Evolutionary conservation across 1,140 invertebrate species (phyloP).

Genomic region (Caenorhabditis inopinata): DNA sequence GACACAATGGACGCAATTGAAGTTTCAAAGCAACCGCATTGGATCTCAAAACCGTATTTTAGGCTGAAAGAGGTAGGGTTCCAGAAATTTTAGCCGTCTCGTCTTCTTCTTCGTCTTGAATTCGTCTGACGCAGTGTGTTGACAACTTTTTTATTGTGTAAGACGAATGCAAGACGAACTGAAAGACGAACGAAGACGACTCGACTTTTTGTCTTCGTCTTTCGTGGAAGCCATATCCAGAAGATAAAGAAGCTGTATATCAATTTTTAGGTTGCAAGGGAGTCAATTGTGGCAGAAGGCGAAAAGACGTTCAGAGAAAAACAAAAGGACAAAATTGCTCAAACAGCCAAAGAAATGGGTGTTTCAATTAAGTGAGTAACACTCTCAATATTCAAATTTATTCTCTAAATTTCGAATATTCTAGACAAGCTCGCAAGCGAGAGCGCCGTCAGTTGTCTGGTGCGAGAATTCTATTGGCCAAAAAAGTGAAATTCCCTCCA

Average conservation of each 20-base stretch:
- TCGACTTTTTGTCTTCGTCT: too few species aligned
- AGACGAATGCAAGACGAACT: too few species aligned
- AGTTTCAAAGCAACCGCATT: slow-evolving; percentile 55
- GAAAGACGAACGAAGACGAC: too few species aligned
- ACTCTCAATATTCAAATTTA: too few species aligned
- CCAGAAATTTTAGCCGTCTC: too few species aligned
- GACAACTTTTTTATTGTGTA: too few species aligned
- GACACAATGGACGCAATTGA: slow-evolving; percentile 31
- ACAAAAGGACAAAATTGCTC: slow-evolving; percentile 54
- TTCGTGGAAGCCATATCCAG: too few species aligned
- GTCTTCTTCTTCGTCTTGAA: too few species aligned
- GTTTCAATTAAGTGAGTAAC: slow-evolving; percentile 44
- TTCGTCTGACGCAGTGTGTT: too few species aligned
- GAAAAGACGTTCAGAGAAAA: slow-evolving; percentile 51
- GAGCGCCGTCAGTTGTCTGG: slow-evolving; percentile 53
- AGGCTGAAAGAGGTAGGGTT: slow-evolving; percentile 46
- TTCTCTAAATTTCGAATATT: too few species aligned
- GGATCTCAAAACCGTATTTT: slow-evolving; percentile 62
- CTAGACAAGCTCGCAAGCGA: slow-evolving; percentile 57
- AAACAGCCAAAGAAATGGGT: slow-evolving; percentile 54
- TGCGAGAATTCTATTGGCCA: slow-evolving; percentile 28
- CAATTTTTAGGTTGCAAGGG: slow-evolving; percentile 20
- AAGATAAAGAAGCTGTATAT: too few species aligned
- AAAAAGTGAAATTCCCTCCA: slow-evolving; percentile 49
- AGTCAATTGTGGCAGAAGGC: slow-evolving; percentile 17